These are phyloP conservation scores for Apoderus coryli DNA, from an alignment of 2,888 invertebrate species.

Conservation along the genomic window DNA sequence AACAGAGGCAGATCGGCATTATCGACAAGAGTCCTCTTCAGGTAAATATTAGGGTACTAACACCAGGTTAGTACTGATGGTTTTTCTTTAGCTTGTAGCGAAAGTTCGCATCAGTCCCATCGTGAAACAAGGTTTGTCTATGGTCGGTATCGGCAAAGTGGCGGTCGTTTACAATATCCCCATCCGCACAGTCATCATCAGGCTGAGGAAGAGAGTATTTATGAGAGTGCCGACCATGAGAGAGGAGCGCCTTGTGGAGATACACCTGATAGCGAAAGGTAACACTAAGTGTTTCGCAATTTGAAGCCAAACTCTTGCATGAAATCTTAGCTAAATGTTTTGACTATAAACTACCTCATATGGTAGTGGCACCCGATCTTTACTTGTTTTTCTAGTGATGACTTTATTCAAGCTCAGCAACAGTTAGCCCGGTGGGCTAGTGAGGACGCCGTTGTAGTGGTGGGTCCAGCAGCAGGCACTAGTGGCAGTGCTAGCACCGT, in stretches of 20 bases:
- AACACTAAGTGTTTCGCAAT: too few relatives aligned
- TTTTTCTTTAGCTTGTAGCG: constrained; percentile 45
- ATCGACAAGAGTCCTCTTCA: constrained; percentile 56
- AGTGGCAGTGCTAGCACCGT: constrained; percentile 33
- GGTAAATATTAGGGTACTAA: constrained; percentile 12
- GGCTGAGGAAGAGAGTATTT: constrained; percentile 71
- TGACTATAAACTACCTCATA: too few relatives aligned
- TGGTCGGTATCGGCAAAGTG: constrained; percentile 45
- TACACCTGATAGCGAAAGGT: constrained; percentile 83
- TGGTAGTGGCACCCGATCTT: too few relatives aligned
- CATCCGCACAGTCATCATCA: constrained; percentile 35
- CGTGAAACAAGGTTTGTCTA: constrained; percentile 58
- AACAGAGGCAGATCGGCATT: constrained; percentile 65
- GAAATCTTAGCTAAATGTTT: too few relatives aligned
- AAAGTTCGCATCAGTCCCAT: constrained; percentile 62
- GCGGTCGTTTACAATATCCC: constrained; percentile 26
- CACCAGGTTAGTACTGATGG: too few relatives aligned
- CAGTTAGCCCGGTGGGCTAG: constrained; percentile 91
- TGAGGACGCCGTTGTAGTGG: constrained; percentile 46
- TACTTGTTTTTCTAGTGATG: constrained; percentile 80
- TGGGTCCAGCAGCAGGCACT: constrained; percentile 19
- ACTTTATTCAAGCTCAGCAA: constrained; percentile 95
- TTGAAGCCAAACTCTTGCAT: too few relatives aligned
- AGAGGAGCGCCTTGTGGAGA: constrained; percentile 53
- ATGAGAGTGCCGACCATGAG: constrained; percentile 71